Base-by-base conservation (phyloP, 2,797 vertebrate genomes). In the Todus mexicanus region DNA sequence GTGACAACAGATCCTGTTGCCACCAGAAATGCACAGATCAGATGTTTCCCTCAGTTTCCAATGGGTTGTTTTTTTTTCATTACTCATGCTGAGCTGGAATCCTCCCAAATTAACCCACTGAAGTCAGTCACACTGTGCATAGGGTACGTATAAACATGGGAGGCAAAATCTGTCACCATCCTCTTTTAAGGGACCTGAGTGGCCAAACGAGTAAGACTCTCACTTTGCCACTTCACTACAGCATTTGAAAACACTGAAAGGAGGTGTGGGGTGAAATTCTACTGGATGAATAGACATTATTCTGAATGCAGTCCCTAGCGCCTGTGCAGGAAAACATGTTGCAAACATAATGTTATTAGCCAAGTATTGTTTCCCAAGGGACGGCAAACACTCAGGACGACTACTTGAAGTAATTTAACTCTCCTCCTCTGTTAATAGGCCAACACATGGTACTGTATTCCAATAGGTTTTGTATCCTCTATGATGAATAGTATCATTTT, bases 261-360 rank as follows among this genome's bases (percentile, higher is more conserved):
- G 5, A 82, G 10, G 15, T 21, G 38, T 18, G 29, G 18, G 26
- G 13, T 51, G 27, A 75, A 70, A 19, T 50, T 68, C 33, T 72
- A 11, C 8, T 57, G 60, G 40, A 27, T 54, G 26, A 75, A n/a
- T 8, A 65, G 54, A 43, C 0, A 0, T 27, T 65, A 43, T 27
- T 45, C 47, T 78, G 54, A 50, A 63, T 60, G 25, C 7, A 63
- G 40, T 43, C n/a, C 14, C 10, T 33, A 51, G 1, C 3, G 13
- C 20, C 15, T 27, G 35, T 31, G 53, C 26, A 60, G 66, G 26
- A 65, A 65, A 76, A 76, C 9, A 5, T 7, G 2, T 27, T 63
- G 31, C 31, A 25, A n/a, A 7, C 51, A 57, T 8, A 14, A 10
- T 15, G 15, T 40, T 79, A 48, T 25, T 76, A 48, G 16, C 15